These are phyloP conservation scores for Poecilia picta DNA, from an alignment of 2,797 vertebrate species.

Conservation along the genomic window DNA sequence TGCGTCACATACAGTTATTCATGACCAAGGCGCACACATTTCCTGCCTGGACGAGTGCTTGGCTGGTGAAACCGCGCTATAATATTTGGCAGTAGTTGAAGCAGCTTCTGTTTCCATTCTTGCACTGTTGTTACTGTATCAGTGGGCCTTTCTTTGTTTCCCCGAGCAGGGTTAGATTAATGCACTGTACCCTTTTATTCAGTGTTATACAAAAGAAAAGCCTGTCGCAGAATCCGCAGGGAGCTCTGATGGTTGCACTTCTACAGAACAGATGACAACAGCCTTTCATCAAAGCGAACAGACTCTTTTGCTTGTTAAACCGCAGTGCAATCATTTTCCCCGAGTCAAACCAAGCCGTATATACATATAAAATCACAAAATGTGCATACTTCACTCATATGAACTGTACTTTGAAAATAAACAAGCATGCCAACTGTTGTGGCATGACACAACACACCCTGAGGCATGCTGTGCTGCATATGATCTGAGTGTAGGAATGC, in stretches of 20 bases:
- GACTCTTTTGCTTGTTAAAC: slow-evolving; percentile 67
- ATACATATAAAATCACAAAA: slow-evolving; percentile 24
- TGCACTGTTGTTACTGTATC: slow-evolving; percentile 60
- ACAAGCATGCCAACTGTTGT: slow-evolving; percentile 11
- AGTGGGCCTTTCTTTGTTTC: slow-evolving; percentile 62
- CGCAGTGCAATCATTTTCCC: slow-evolving; percentile 56
- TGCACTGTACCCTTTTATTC: slow-evolving; percentile 76
- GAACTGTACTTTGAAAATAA: slow-evolving; percentile 6
- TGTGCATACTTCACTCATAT: slow-evolving; percentile 13
- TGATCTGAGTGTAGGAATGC: slow-evolving; percentile 45
- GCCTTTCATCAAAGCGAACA: slow-evolving; percentile 80
- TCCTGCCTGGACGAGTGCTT: slow-evolving; percentile 31
- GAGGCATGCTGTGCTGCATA: slow-evolving; percentile 34
- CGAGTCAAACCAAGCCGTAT: slow-evolving; percentile 33
- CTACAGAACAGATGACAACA: slow-evolving; percentile 79
- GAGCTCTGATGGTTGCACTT: slow-evolving; percentile 76
- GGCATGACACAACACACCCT: slow-evolving; percentile 38
- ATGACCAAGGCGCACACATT: slow-evolving; percentile 11
- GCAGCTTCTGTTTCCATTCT: slow-evolving; percentile 53
- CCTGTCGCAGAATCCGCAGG: slow-evolving; percentile 72
- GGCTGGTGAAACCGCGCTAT: slow-evolving; percentile 39
- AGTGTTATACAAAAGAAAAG: slow-evolving; percentile 78
- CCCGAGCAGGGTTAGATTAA: slow-evolving; percentile 78
- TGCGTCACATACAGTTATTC: slow-evolving; percentile 27
- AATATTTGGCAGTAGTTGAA: slow-evolving; percentile 46